Conservation (phyloP, 2,888 invertebrate genomes). For the Mechanitis messenoides region DNA sequence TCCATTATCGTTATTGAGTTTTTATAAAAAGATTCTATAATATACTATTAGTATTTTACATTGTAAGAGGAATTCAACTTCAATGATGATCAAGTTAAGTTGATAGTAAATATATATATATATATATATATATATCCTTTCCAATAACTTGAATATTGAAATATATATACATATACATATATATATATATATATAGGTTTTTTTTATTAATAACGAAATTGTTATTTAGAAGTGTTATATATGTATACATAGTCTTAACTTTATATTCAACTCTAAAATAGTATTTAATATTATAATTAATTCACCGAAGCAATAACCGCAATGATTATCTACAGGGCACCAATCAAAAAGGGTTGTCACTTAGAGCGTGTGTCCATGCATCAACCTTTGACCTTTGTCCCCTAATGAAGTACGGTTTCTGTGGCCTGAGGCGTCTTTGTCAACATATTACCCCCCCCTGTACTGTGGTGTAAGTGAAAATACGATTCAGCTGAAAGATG, state of each 20-base stretch:
- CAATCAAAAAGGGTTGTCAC: conserved; percentile 21
- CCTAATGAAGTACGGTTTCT: conserved; percentile 59
- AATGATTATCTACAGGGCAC: conserved; percentile 16
- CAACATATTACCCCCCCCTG: conserved; percentile 37
- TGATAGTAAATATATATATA: too few species aligned
- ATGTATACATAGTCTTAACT: background rate
- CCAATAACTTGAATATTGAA: too few species aligned
- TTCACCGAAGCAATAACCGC: conserved; percentile 11
- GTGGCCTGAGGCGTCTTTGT: conserved; percentile 53
- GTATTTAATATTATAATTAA: conserved; percentile 3
- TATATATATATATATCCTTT: too few species aligned
- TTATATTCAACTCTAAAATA: background rate
- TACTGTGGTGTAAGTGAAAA: conserved; percentile 25
- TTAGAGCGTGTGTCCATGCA: conserved; percentile 21
- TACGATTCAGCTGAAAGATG: background rate
- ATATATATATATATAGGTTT: too few species aligned
- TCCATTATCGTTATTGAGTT: background rate
- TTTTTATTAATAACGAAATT: too few species aligned
- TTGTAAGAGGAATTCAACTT: too few species aligned
- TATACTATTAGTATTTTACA: background rate
- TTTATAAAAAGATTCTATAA: background rate
- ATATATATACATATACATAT: too few species aligned
- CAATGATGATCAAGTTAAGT: too few species aligned
- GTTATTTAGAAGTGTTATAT: background rate
- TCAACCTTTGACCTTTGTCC: conserved; percentile 51